phyloP scores from a whole-genome alignment of 2,113 vertebrate genomes.

The Cichladusa arquata region DNA sequence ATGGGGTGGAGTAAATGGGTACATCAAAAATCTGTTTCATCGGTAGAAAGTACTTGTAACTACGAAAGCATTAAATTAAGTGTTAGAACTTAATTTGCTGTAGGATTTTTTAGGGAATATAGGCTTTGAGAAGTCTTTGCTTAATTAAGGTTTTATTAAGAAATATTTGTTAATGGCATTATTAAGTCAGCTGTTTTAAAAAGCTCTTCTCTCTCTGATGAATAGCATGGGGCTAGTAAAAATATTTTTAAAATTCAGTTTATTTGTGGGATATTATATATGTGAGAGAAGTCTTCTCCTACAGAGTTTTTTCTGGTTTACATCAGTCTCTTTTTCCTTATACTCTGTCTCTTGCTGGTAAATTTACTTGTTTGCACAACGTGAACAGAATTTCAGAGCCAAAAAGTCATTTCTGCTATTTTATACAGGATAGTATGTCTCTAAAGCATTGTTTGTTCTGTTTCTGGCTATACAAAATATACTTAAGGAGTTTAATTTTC shows the following conservation, averaged over 20 bases:
- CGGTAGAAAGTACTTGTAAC: not conserved
- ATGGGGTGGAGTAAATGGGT: not conserved
- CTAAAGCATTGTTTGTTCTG: not conserved
- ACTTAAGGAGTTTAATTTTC: too few species aligned
- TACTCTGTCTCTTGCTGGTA: not conserved
- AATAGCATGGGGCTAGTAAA: not conserved
- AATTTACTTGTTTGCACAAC: not conserved
- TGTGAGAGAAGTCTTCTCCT: not conserved
- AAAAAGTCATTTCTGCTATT: not conserved
- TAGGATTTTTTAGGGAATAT: not conserved
- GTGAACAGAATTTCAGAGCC: not conserved
- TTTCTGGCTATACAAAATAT: too few species aligned
- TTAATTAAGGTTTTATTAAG: not conserved
- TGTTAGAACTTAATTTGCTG: not conserved
- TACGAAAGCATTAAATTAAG: not conserved
- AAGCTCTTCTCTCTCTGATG: not conserved
- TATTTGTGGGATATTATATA: not conserved
- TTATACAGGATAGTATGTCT: not conserved
- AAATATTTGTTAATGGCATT: not conserved
- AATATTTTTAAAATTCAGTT: not conserved
- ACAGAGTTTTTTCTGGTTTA: not conserved
- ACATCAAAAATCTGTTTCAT: not conserved
- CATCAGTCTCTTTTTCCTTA: accelerated
- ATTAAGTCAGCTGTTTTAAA: not conserved
- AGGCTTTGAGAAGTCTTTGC: not conserved